A percentile compares a stretch with the other conserved stretches of the same genome.
Conservation (phyloP, 2,888 invertebrate species). For the Xylocampa areola region DNA sequence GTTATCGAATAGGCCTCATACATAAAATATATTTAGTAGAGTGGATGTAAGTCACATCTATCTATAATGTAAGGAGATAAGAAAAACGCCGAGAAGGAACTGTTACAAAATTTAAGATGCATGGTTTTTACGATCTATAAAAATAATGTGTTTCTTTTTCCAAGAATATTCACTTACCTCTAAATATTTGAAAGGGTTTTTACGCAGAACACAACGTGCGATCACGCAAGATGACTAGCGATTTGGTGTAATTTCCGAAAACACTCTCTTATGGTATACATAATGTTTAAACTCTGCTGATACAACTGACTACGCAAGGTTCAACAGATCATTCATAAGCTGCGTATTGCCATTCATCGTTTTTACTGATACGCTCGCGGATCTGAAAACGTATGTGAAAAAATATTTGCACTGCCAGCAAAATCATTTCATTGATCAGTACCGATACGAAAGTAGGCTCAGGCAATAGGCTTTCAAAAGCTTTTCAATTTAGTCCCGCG, state of each 20-base stretch:
- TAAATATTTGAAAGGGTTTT: slow-evolving; percentile 69
- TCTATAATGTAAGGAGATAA: slow-evolving; percentile 31
- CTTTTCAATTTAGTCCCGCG: slow-evolving; percentile 68
- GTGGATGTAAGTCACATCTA: background rate
- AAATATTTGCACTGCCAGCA: slow-evolving; percentile 68
- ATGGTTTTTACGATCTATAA: slow-evolving; percentile 74
- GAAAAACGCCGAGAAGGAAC: slow-evolving; percentile 39
- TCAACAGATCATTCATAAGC: slow-evolving; percentile 50
- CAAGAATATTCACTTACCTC: slow-evolving; percentile 65
- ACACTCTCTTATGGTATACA: slow-evolving; percentile 27
- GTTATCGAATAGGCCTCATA: slow-evolving; percentile 1
- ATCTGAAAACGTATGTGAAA: slow-evolving; percentile 53
- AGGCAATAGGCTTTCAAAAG: slow-evolving; percentile 67
- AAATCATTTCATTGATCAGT: slow-evolving; percentile 70
- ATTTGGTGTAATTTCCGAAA: slow-evolving; percentile 50
- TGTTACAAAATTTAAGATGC: slow-evolving; percentile 68
- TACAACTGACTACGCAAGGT: slow-evolving; percentile 23
- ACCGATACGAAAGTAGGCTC: slow-evolving; percentile 65
- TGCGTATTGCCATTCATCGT: slow-evolving; percentile 28
- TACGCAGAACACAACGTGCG: slow-evolving; percentile 45
- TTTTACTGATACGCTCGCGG: slow-evolving; percentile 25
- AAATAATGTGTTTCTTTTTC: slow-evolving; percentile 66
- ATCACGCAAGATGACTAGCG: slow-evolving; percentile 56
- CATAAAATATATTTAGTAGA: slow-evolving; percentile 18
- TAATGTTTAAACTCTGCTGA: slow-evolving; percentile 18